phyloP scores from a whole-genome alignment of 2,888 invertebrate species.

The Parochlus steinenii region DNA sequence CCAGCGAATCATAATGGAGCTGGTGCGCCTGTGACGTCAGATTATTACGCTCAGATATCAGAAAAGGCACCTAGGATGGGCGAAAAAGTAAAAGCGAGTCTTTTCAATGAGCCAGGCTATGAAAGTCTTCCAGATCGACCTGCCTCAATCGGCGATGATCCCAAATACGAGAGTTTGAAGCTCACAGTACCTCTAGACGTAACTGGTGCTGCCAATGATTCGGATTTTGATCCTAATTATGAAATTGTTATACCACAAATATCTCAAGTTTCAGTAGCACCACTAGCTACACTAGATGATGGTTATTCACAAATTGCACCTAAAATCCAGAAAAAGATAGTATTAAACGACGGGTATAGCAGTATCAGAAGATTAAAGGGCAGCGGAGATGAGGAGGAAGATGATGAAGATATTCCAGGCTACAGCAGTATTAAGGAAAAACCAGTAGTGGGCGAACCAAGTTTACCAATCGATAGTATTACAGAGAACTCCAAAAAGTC shows the following conservation, averaged over 20 bases:
- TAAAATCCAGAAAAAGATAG: slow-evolving; percentile 16
- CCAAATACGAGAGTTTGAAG: slow-evolving; percentile 54
- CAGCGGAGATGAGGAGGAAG: slow-evolving; percentile 18
- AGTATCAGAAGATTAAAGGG: slow-evolving; percentile 14
- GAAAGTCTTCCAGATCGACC: slow-evolving; percentile 32
- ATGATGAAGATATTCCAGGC: slow-evolving; percentile 21
- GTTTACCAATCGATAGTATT: slow-evolving; percentile 20
- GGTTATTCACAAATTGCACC: slow-evolving; percentile 30
- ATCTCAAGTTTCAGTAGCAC: slow-evolving; percentile 6
- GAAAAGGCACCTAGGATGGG: slow-evolving; percentile 6
- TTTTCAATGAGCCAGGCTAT: slow-evolving; percentile 20
- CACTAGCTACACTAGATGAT: slow-evolving; percentile 19
- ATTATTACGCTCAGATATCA: slow-evolving; percentile 8
- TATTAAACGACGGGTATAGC: slow-evolving; percentile 5
- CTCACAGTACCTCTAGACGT: slow-evolving; percentile 20
- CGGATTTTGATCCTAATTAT: slow-evolving; percentile 61
- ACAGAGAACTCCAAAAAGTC: slow-evolving; percentile 19
- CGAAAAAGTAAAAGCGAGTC: slow-evolving; percentile 3
- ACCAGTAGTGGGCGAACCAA: slow-evolving; percentile 13
- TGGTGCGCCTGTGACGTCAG: not conserved
- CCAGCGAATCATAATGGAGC: slow-evolving; percentile 22
- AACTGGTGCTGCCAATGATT: slow-evolving; percentile 25
- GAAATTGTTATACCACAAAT: slow-evolving; percentile 34
- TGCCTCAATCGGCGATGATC: slow-evolving; percentile 44
- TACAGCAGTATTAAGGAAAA: slow-evolving; percentile 11